Conservation (phyloP, 2,888 invertebrate species). For the Eulithis prunata region DNA sequence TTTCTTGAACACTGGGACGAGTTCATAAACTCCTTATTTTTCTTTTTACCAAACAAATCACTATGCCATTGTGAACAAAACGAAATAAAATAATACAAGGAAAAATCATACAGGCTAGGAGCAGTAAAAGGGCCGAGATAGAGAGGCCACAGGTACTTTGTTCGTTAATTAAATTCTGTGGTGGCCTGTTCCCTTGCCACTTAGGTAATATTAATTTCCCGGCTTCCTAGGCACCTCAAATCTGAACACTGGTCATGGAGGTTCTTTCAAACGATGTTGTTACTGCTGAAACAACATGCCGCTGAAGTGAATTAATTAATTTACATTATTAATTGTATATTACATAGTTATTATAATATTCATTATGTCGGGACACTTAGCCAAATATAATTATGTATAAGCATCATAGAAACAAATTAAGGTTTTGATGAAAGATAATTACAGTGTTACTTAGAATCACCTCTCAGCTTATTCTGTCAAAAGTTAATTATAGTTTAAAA, state of each 20-base stretch:
- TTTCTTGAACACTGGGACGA: too few relatives aligned
- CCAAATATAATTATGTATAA: too few relatives aligned
- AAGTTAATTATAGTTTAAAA: too few relatives aligned
- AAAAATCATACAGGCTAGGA: conserved; percentile 38
- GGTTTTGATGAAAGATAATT: too few relatives aligned
- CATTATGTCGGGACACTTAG: too few relatives aligned
- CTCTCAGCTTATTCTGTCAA: too few relatives aligned
- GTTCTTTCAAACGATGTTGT: conserved; percentile 20
- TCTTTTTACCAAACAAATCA: background rate
- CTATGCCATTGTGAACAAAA: background rate
- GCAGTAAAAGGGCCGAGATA: conserved; percentile 40
- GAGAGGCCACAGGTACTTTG: conserved; percentile 49
- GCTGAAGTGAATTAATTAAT: too few relatives aligned
- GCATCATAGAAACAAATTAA: too few relatives aligned
- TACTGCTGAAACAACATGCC: background rate
- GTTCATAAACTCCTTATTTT: too few relatives aligned
- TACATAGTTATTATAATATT: too few relatives aligned
- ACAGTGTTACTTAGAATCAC: too few relatives aligned
- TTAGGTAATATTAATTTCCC: conserved; percentile 60
- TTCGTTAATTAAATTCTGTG: conserved; percentile 57
- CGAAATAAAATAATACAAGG: conserved; percentile 6
- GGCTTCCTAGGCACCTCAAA: conserved; percentile 44
- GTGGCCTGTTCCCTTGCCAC: conserved; percentile 47
- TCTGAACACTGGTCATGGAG: conserved; percentile 23
- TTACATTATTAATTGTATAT: too few relatives aligned